phyloP scores from a whole-genome alignment of 1,140 invertebrate species.

The Pemphigus obesinymphae region DNA sequence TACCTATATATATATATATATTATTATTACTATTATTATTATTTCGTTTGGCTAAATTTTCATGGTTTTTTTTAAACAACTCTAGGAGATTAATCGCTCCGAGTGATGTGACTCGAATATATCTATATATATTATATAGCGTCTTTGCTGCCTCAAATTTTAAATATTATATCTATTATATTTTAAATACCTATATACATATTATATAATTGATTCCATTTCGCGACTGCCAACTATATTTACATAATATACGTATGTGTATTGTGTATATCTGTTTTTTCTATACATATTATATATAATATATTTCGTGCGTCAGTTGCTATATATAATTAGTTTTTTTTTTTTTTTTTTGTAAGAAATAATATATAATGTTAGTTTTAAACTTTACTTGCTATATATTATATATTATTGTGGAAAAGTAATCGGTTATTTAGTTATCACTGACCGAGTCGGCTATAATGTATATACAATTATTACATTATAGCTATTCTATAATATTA shows the following conservation, averaged over 20 bases:
- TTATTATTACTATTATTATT: background rate
- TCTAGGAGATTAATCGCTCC: background rate
- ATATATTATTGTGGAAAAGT: background rate
- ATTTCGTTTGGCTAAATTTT: background rate
- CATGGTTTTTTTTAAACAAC: background rate
- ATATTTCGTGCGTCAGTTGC: background rate
- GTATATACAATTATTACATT: background rate
- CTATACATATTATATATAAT: too few species aligned
- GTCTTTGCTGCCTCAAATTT: background rate
- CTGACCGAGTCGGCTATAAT: too few species aligned
- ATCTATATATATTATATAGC: background rate
- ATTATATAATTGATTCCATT: background rate
- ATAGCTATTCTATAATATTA: background rate
- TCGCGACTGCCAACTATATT: constrained; percentile 2
- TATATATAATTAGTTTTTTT: too few species aligned
- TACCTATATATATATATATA: background rate
- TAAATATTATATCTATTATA: too few species aligned
- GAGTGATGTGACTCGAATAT: background rate
- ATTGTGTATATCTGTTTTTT: background rate
- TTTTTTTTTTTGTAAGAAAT: background rate
- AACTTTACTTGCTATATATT: background rate
- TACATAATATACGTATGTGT: too few species aligned
- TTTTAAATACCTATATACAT: too few species aligned
- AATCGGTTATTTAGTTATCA: too few species aligned
- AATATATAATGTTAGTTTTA: background rate